phyloP scores from a whole-genome alignment of 2,113 vertebrate genomes.

The Heptranchias perlo region DNA sequence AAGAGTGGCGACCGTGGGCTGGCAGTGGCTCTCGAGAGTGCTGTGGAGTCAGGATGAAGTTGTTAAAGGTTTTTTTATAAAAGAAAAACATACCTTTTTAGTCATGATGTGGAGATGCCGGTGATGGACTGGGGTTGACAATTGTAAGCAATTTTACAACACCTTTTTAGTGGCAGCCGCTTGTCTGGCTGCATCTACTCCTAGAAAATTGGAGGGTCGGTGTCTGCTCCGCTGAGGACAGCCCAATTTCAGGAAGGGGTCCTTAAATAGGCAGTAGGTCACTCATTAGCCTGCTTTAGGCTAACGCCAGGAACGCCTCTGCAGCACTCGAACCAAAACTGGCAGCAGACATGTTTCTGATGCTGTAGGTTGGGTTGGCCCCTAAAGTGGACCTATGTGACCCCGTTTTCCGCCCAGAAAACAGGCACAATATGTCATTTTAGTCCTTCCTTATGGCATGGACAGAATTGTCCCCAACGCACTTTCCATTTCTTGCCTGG shows the following conservation, averaged over 20 bases:
- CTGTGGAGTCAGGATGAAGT: no score
- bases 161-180: no score
- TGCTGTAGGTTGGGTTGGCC: background rate
- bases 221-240: background rate
- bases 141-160: no score
- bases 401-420: background rate
- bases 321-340: background rate
- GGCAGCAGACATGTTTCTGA: background rate
- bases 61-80: no score
- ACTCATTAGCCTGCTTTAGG: background rate
- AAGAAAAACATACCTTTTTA: no score
- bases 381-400: background rate
- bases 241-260: background rate
- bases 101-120: no score
- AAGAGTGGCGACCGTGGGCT: no score
- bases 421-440: background rate
- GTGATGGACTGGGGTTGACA: no score
- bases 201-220: background rate
- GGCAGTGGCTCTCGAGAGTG: no score
- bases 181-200: background rate
- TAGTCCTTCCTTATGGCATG: background rate
- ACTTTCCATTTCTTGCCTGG: background rate
- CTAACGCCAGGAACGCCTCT: background rate
- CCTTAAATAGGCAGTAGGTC: background rate
- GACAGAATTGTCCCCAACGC: background rate